Percentiles rank a stretch among this genome's conserved stretches.
phyloP scores from a whole-genome alignment of 2,113 vertebrate species.

The Zosterops japonicus region DNA sequence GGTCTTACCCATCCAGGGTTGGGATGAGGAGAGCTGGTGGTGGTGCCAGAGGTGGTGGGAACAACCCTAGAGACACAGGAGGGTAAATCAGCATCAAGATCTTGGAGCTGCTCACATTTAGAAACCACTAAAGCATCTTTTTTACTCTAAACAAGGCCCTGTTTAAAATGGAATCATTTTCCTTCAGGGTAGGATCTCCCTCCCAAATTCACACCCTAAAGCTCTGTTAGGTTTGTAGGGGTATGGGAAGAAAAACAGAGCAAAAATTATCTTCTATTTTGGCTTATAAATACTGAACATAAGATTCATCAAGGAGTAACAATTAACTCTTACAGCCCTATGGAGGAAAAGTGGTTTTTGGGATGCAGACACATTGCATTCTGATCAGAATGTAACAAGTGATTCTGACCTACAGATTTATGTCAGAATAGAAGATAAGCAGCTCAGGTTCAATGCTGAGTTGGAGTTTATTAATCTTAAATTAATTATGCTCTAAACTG shows the following conservation, averaged over 20 bases:
- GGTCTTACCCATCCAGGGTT: conserved; percentile 71
- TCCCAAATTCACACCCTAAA: neutral
- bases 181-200: neutral
- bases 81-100: neutral
- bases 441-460: neutral
- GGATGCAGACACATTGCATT: neutral
- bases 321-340: neutral
- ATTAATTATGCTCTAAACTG: neutral
- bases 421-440: neutral
- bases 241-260: neutral
- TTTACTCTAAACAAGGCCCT: neutral
- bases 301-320: neutral
- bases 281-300: neutral
- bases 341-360: neutral
- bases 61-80: conserved; percentile 64
- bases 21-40: conserved; percentile 73
- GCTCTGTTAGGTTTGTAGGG: neutral
- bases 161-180: neutral
- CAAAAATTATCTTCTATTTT: neutral
- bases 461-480: neutral
- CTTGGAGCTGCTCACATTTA: neutral
- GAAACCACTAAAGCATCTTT: neutral
- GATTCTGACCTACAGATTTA: neutral
- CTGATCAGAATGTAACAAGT: neutral
- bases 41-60: conserved; percentile 74